Evolutionary conservation across 2,113 vertebrate species (phyloP), one percentile per base, ranked within the genome.

Genomic region (Monarcha castaneiventris): DNA sequence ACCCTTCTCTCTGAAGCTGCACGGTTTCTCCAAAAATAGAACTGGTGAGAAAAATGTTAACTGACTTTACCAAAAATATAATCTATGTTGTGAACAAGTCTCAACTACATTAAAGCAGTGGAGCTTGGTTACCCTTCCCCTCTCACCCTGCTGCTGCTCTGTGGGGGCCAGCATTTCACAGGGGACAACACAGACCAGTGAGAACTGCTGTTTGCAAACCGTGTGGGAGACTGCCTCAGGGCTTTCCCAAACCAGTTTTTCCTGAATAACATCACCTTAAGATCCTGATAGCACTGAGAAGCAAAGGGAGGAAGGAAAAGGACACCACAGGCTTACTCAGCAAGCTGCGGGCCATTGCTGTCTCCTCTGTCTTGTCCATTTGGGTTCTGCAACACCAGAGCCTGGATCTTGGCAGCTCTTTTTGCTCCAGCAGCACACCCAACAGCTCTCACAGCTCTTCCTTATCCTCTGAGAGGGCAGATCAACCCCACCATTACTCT

Each of bases 21-120:
- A 88, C 81, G 68, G 92, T 89, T 93, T 89, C 73, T 84, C 52
- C 80, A 59, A 91, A 96, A 95, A 94, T 88, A 96, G 94, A 94
- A 41, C 48, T 93, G 48, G 75, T 83, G 85, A 90, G 74, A 95
- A 95, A 93, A 90, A 90, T 55, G 90, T 80, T 67, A 93, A 64
- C 69, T 80, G 78, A 55, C 55, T 91, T 84, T 55, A 87, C 71
- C 62, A 85, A 91, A 95, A 96, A 96, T 95, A 94, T 54, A 16
- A 63, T 71, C 73, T 81, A 4, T 86, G 64, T 75, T 1, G 3
- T 90, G 72, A 92, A 56, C 55, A 86, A 90, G 73, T 52, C 76
- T 92, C 61, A 89, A 9, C 59, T 33, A 75, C 52, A 39, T 77
- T 55, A 35, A 71, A 86, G 88, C 75, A 74, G 32, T 49, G 39